Conservation (phyloP, 2,797 vertebrate species). For the Steatocranus sp. region DNA sequence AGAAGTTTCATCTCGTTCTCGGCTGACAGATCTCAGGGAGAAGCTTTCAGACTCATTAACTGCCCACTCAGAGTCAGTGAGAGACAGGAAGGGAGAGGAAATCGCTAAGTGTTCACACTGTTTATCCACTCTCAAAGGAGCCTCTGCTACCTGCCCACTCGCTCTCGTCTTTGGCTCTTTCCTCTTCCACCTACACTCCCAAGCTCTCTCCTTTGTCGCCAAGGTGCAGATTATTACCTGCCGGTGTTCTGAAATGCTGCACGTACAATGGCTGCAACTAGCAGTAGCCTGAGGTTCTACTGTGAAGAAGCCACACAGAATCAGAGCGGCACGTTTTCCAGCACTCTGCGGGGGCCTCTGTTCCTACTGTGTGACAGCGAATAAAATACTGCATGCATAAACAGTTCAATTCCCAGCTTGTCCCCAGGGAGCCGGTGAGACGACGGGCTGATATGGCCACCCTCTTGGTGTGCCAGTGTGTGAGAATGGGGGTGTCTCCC, state of each 20-base stretch:
- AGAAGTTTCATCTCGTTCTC: slow-evolving; percentile 44
- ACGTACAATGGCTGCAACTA: slow-evolving; percentile 1
- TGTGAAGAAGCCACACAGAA: background rate
- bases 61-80: slow-evolving; percentile 61
- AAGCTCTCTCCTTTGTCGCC: slow-evolving; percentile 44
- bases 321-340: slow-evolving; percentile 6
- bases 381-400: slow-evolving; percentile 39
- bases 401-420: slow-evolving; percentile 29
- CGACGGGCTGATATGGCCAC: slow-evolving; percentile 27
- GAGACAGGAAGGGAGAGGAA: slow-evolving; percentile 46
- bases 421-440: slow-evolving; percentile 39
- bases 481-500: slow-evolving; percentile 4
- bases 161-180: slow-evolving; percentile 46
- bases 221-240: slow-evolving; percentile 43
- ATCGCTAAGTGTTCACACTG: slow-evolving; percentile 63
- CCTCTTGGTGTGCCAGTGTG: slow-evolving; percentile 9
- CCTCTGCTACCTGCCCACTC: slow-evolving; percentile 63
- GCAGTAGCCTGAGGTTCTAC: background rate
- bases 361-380: slow-evolving; percentile 31
- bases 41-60: slow-evolving; percentile 73
- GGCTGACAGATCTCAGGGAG: slow-evolving; percentile 59
- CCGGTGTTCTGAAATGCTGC: slow-evolving; percentile 20
- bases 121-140: slow-evolving; percentile 63
- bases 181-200: slow-evolving; percentile 57
- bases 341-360: slow-evolving; percentile 14